Evolutionary conservation across 2,113 vertebrate genomes (phyloP), one percentile per base, ranked within the genome.

Genomic region (Myotis davidii): DNA sequence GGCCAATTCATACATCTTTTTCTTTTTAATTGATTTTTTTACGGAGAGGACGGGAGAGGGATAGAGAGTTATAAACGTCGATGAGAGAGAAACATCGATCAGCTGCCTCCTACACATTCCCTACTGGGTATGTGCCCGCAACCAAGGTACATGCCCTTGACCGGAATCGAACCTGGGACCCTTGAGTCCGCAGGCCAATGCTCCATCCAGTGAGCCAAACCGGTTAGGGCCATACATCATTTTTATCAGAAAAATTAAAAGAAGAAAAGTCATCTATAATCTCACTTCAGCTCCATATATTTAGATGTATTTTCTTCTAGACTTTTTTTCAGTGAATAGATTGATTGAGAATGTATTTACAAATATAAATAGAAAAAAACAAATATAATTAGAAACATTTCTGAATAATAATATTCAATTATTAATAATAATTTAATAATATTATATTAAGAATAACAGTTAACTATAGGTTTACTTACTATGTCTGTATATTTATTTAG

Each of bases 191-290:
- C 21, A 23, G 56, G 21, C 8, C 9, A 21, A 59, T 4, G 56
- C 56, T 59, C 56, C 23, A 59, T 10, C 21, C 56, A 59, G 21
- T 59, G 21, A 59, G 21, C 37, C 37, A 39, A 39, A 39, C 37
- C 37, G 37, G 37, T 39, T 39, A 39, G 37, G 37, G 37, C 42
- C 42, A 45, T 45, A 45, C 42, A 45, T 17, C 32, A 54, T 91
- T 79, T 90, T 78, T 18, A 82, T 82, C 18, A 92, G 77, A 74
- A 88, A 88, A 76, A 25, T 88, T 76, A 73, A 77, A 73, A 85
- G 65, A 52, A 74, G 11, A 10, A 72, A 88, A 73, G 39, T 42
- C 17, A 84, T 88, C 11, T 8, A 39, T 76, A 48, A 87, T 67
- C 48, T 88, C 25, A 50, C 12, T 29, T 64, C 61, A 29, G 6